Percentiles rank a stretch among this genome's conserved stretches.
phyloP scores from a whole-genome alignment of 2,113 vertebrate species.

The Cyanoramphus novaezelandiae region DNA sequence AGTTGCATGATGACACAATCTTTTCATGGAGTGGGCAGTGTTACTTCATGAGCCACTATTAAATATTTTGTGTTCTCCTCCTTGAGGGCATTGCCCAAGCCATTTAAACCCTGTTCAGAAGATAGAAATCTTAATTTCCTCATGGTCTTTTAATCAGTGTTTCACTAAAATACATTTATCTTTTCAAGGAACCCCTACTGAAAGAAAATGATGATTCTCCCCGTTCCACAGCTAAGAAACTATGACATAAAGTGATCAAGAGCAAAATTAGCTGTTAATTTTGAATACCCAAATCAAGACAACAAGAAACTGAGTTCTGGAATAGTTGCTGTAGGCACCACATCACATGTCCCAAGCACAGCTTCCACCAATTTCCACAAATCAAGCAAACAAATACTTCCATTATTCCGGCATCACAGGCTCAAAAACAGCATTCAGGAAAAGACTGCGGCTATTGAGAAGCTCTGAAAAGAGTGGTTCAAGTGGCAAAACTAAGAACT shows the following conservation, averaged over 20 bases:
- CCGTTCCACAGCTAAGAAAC: neutral
- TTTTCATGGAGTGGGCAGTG: slow-evolving; percentile 13
- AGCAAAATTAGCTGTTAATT: neutral
- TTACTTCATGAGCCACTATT: neutral
- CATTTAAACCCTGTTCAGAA: neutral
- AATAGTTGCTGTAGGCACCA: neutral
- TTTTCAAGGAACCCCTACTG: neutral
- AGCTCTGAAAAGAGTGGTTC: neutral
- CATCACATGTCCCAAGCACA: neutral
- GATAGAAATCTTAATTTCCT: neutral
- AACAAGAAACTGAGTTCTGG: neutral
- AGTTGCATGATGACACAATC: neutral
- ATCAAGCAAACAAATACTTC: neutral
- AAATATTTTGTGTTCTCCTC: slow-evolving; percentile 41
- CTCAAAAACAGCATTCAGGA: neutral
- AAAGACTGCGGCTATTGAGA: neutral
- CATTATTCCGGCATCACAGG: neutral
- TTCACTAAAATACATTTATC: neutral
- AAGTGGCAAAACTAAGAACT: neutral
- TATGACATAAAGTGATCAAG: neutral
- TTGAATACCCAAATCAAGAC: neutral
- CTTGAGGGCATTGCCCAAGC: neutral
- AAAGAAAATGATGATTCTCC: neutral
- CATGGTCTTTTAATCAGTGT: neutral
- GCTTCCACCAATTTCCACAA: neutral